Evolutionary conservation across 2,888 invertebrate genomes (phyloP).

Genomic region (Geophilus truncorum): DNA sequence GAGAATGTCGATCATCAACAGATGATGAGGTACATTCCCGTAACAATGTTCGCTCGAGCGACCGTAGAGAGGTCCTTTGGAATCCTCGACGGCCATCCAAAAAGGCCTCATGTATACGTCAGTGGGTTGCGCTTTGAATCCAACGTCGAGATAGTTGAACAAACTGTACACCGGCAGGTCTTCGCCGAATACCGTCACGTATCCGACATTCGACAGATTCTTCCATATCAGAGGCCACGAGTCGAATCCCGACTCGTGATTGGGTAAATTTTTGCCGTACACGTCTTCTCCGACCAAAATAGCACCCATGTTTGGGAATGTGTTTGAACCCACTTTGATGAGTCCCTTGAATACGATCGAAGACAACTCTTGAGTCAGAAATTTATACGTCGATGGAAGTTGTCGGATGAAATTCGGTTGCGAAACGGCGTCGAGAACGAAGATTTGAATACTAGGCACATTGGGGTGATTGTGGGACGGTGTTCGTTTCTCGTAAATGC

Average conservation of each 20-base stretch:
- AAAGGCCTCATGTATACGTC: constrained; percentile 78
- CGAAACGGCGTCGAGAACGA: constrained; percentile 82
- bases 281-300: constrained; percentile 58
- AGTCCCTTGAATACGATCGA: constrained; percentile 78
- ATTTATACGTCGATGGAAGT: constrained; percentile 66
- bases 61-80: not conserved
- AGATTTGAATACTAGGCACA: constrained; percentile 67
- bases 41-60: constrained; percentile 38
- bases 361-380: constrained; percentile 56
- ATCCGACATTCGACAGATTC: constrained; percentile 65
- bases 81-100: constrained; percentile 60
- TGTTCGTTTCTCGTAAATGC: not conserved
- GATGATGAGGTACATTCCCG: constrained; percentile 41
- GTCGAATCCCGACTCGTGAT: constrained; percentile 52
- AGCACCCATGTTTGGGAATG: constrained; percentile 83
- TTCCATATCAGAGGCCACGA: constrained; percentile 79
- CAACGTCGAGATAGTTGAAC: constrained; percentile 72
- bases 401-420: constrained; percentile 77
- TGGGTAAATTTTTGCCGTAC: not conserved
- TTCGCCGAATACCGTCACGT: constrained; percentile 73
- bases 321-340: constrained; percentile 91
- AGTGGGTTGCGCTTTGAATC: constrained; percentile 69
- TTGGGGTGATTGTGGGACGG: too few relatives aligned
- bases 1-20: constrained; percentile 44
- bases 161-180: constrained; percentile 72